These are phyloP conservation scores for Eupithecia vulgata DNA, from an alignment of 2,888 invertebrate species.

Conservation along the genomic window DNA sequence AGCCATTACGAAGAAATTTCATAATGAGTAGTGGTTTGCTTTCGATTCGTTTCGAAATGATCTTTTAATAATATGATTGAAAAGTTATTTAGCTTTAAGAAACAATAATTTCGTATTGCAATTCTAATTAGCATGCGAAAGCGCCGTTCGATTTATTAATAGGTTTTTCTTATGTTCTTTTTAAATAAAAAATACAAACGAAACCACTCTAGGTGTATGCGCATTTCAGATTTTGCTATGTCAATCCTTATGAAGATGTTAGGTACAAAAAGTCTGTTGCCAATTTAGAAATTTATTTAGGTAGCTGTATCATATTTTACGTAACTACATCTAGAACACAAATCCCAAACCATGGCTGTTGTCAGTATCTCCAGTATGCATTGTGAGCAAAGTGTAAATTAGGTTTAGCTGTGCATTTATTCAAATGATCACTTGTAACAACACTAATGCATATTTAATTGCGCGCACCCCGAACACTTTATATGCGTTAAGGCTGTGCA, in stretches of 20 bases:
- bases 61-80: slow-evolving; percentile 22
- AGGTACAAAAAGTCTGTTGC: background rate
- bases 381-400: slow-evolving; percentile 42
- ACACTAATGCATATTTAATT: slow-evolving; percentile 79
- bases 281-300: background rate
- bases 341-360: slow-evolving; percentile 22
- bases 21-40: slow-evolving; percentile 30
- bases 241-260: no score
- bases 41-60: slow-evolving; percentile 25
- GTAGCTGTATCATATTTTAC: background rate
- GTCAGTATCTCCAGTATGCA: slow-evolving; percentile 34
- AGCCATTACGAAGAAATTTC: slow-evolving; percentile 29
- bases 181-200: background rate
- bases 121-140: slow-evolving; percentile 2
- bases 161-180: background rate
- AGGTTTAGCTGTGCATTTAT: slow-evolving; percentile 46
- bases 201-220: no score
- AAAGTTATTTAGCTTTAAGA: background rate
- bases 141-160: background rate
- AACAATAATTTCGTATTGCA: background rate
- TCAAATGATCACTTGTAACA: slow-evolving; percentile 54
- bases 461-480: slow-evolving; percentile 68
- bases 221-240: no score
- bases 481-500: slow-evolving; percentile 55
- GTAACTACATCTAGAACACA: background rate